A percentile compares a stretch with the other conserved stretches of the same genome.
Conservation (phyloP, 2,888 invertebrate genomes). For the Pyrrhosoma nymphula region DNA sequence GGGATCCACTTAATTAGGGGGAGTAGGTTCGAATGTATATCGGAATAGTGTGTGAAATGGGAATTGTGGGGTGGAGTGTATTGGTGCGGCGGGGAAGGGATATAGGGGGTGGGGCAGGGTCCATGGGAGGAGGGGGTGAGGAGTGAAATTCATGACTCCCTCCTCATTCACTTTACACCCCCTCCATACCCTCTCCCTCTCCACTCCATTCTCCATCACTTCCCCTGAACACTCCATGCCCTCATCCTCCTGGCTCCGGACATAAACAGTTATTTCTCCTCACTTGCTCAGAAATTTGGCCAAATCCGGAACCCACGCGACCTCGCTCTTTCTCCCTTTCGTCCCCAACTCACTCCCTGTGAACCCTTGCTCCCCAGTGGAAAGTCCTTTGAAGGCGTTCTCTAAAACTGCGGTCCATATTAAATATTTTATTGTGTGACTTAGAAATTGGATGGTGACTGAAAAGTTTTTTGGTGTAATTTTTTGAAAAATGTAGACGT, state of each 20-base stretch:
- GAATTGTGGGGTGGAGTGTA: not conserved
- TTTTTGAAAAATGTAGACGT: too few relatives aligned
- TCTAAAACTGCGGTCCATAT: too few relatives aligned
- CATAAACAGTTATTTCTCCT: not conserved
- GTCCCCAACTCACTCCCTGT: not conserved
- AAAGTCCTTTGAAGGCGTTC: too few relatives aligned
- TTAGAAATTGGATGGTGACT: too few relatives aligned
- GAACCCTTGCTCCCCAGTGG: not conserved
- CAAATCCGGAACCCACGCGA: not conserved
- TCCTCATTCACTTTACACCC: not conserved
- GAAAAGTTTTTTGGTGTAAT: too few relatives aligned
- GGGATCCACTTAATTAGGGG: constrained; percentile 33
- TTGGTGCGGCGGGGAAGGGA: not conserved
- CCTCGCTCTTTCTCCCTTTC: not conserved
- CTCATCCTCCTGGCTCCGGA: not conserved
- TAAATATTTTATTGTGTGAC: too few relatives aligned
- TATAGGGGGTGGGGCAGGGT: not conserved
- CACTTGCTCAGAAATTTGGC: not conserved
- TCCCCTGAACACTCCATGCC: not conserved
- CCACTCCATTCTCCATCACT: not conserved
- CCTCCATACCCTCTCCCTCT: not conserved
- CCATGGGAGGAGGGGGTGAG: too few relatives aligned
- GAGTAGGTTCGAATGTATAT: constrained; percentile 33
- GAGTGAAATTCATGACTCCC: not conserved
- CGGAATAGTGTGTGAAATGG: not conserved